Percentiles rank a stretch among this genome's conserved stretches.
phyloP scores from a whole-genome alignment of 1,140 invertebrate genomes.

The Hypothenemus hampei region DNA sequence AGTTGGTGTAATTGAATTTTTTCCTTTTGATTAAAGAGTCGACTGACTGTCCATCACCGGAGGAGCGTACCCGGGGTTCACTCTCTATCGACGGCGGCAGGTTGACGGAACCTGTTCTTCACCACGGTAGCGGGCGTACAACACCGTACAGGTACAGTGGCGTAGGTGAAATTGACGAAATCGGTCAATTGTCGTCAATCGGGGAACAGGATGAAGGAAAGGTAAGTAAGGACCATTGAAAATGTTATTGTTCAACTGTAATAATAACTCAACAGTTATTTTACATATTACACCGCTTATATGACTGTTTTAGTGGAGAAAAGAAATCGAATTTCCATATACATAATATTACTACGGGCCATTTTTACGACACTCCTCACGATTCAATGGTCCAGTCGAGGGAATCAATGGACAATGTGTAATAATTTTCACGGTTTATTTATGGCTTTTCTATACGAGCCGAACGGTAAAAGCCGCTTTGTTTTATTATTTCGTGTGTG shows the following conservation, averaged over 20 bases:
- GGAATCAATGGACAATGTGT: slow-evolving; percentile 21
- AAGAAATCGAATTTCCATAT: slow-evolving; percentile 8
- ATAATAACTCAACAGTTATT: slow-evolving; percentile 12
- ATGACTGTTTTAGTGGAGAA: slow-evolving; percentile 3
- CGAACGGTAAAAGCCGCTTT: slow-evolving; percentile 8
- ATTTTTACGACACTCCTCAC: slow-evolving; percentile 19
- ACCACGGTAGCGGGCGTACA: slow-evolving; percentile 6
- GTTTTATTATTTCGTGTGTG: slow-evolving; percentile 10
- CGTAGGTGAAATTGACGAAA: too few species aligned
- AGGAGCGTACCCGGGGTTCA: not conserved
- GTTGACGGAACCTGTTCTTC: slow-evolving; percentile 9
- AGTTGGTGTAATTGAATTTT: too few species aligned
- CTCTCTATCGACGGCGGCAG: slow-evolving; percentile 1
- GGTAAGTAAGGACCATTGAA: too few species aligned
- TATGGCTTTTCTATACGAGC: slow-evolving; percentile 7
- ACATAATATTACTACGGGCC: slow-evolving; percentile 4
- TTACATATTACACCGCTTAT: slow-evolving; percentile 19
- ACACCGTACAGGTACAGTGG: not conserved
- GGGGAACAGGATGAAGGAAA: too few species aligned
- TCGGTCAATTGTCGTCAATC: too few species aligned
- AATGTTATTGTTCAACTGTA: too few species aligned
- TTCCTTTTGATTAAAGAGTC: too few species aligned
- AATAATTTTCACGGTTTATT: slow-evolving; percentile 17
- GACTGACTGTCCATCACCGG: not conserved
- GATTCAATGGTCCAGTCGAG: slow-evolving; percentile 12